These are phyloP conservation scores for Hymenochirus boettgeri DNA, from an alignment of 2,113 vertebrate species.

Conservation along the genomic window DNA sequence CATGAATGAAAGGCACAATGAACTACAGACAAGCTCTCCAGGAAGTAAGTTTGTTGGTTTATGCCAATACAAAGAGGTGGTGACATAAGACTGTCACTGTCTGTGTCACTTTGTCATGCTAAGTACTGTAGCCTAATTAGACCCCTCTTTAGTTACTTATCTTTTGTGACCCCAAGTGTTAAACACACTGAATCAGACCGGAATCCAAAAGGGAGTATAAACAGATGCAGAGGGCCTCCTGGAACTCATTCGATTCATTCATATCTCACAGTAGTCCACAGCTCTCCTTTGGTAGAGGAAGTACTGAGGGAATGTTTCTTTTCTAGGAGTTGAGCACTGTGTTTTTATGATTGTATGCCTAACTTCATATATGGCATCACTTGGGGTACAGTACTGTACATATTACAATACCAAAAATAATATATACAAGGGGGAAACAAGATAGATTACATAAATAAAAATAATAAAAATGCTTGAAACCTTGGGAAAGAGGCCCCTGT, in stretches of 20 bases:
- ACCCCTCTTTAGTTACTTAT: constrained; percentile 3
- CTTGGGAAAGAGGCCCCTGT: too few relatives aligned
- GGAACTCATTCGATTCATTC: neutral
- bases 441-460: too few relatives aligned
- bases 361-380: too few relatives aligned
- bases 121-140: constrained; percentile 8
- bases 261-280: neutral
- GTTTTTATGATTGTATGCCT: too few relatives aligned
- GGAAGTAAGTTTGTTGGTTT: neutral
- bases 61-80: neutral
- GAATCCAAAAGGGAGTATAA: neutral
- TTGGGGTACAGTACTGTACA: too few relatives aligned
- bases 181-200: constrained; percentile 4
- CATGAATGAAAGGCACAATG: neutral
- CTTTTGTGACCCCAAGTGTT: constrained; percentile 10
- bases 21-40: neutral
- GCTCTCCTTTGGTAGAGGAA: neutral
- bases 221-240: constrained; percentile 3
- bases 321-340: too few relatives aligned
- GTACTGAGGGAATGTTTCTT: too few relatives aligned
- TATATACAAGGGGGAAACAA: too few relatives aligned
- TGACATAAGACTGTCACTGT: constrained; percentile 12
- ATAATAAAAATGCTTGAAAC: too few relatives aligned
- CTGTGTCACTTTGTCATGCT: constrained; percentile 14
- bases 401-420: too few relatives aligned